Evolutionary conservation across 2,888 invertebrate species (phyloP), one percentile per base, ranked within the genome.

Genomic region (Hedya salicella): DNA sequence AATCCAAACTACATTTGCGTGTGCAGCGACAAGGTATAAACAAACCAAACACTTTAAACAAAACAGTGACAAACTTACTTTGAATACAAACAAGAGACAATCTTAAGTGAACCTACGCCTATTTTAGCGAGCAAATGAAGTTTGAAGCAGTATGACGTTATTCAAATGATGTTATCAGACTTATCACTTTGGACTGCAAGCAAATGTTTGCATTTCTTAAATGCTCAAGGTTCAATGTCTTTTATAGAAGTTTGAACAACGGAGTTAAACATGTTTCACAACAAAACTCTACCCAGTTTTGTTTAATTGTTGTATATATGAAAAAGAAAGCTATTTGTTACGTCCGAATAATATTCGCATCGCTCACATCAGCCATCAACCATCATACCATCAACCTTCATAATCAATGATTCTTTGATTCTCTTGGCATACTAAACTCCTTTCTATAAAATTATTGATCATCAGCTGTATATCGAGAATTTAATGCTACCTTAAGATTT

Each of bases 1-100:
- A 93, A 93, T 79, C 93, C 93, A 67, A 92, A 91, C 86, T 93
- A 93, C 91, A 90, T 93, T 80, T 93, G 93, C 83, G 93, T 93
- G 79, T 93, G 93, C 85, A 92, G 91, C 77, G 93, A 93, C 73
- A 93, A 93, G 93, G 93, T 93, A 91, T 74, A 71, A 53, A 52
- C 54, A 36, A 53, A 25, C 16, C 30, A 50, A 30, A 61, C 16
- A 40, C 30, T 48, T 13, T 62, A 46, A 46, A 54, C 53, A 49
- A 53, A 61, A 46, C 25, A 48, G 46, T 17, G 19, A 17, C 52
- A 17, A n/a, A 25, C 52, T 14, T n/a, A 40, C 16, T 16, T 57
- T 50, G 52, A 30, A 44, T 48, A 13, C 64, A 42, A 21, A 25
- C 25, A 50, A 39, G 21, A 52, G 36, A 21, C 21, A 32, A 50